phyloP scores from a whole-genome alignment of 2,113 vertebrate species.

The Pollimyrus isidori region DNA sequence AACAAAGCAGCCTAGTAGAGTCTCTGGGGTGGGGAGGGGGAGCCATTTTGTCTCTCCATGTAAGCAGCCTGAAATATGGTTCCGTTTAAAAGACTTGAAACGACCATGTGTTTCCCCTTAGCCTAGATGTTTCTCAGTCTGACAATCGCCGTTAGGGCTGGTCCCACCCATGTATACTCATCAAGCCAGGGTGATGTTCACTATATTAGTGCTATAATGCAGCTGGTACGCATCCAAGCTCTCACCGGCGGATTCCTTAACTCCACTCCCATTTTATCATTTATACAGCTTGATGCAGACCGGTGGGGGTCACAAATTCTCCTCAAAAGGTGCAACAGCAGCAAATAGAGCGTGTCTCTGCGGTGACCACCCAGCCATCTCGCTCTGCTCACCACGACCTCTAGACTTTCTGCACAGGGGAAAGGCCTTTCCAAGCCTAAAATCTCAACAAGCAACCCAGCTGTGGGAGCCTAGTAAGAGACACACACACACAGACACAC shows the following conservation, averaged over 20 bases:
- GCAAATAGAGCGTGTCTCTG: neutral
- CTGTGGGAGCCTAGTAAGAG: neutral
- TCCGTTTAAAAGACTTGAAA: slow-evolving; percentile 4
- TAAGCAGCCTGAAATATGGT: slow-evolving; percentile 3
- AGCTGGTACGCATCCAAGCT: neutral
- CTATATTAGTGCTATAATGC: neutral
- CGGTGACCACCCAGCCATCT: neutral
- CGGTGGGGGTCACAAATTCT: neutral
- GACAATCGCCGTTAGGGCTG: neutral
- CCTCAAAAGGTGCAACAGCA: neutral
- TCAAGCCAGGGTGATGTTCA: neutral
- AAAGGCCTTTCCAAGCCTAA: neutral
- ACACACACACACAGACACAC: neutral
- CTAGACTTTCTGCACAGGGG: neutral
- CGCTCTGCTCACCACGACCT: neutral
- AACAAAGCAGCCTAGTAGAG: slow-evolving; percentile 8
- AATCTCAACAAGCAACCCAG: neutral
- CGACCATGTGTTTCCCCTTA: slow-evolving; percentile 4
- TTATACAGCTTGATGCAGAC: neutral
- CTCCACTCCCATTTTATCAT: neutral
- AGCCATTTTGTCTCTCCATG: no score
- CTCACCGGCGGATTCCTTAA: neutral
- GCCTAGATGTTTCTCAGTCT: neutral
- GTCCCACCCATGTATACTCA: neutral
- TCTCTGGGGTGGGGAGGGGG: neutral